Evolutionary conservation across 2,113 vertebrate species (phyloP), one percentile per base, ranked within the genome.

Genomic region (Cervus canadensis): DNA sequence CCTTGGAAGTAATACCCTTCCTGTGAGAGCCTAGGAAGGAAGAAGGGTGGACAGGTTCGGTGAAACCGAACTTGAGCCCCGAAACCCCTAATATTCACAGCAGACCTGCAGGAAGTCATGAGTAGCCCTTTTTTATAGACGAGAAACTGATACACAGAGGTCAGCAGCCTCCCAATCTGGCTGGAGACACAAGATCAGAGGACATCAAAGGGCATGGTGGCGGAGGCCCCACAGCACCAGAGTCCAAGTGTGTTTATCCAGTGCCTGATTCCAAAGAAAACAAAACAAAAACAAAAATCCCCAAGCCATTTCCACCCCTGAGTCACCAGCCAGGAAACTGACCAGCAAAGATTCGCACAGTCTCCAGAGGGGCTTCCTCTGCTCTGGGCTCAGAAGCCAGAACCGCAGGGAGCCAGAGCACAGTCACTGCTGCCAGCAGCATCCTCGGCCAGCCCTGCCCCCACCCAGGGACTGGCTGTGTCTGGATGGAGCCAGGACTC

Each of bases 401-500:
- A 86, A n/a, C 36, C 1, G 1, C 89, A 7, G 26, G 89, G 64
- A 33, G 62, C 87, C 89, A 7, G 10, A 7, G 50, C 9, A 3
- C 0, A 0, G 21, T 48, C 40, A 82, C 14, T 52, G 40, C 64
- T 74, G 59, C 79, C 87, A 48, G 56, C 14, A 11, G 62, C 45
- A 36, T 83, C 26, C 62, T 36, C 25, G 0, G 11, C 79, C 50
- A n/a, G 19, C 79, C 48, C 48, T 9, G 4, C 43, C n/a, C 95
- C 12, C 4, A 4, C 81, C 52, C 16, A 78, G 79, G 16, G 33
- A 6, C 11, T 56, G 84, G 59, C 85, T 33, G 59, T 60, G 85
- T 83, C 95, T 94, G 94, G 94, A 94, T 95, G 97, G 85, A 94
- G 81, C 76, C 92, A 96, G 85, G 82, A 96, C 97, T 96, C 76